Percentiles rank a stretch among this genome's conserved stretches.
Evolutionary conservation across 2,888 invertebrate species (phyloP).

Genomic region (Drosophila robusta): DNA sequence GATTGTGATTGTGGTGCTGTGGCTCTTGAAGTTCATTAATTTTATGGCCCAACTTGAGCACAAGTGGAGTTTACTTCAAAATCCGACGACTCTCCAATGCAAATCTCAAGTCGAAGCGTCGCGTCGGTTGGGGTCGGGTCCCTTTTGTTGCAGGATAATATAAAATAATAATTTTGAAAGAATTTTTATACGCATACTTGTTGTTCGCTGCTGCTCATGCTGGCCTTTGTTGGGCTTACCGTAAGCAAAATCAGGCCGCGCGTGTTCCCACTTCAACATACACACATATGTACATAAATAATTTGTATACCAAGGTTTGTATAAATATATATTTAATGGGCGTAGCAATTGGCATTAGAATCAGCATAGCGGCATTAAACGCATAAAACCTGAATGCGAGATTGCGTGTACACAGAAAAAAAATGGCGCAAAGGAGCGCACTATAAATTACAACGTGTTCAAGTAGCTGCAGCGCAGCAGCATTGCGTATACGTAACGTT

Average conservation of each 20-base stretch:
- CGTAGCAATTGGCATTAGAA: constrained; percentile 40
- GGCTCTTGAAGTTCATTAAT: constrained; percentile 70
- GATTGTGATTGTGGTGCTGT: not conserved
- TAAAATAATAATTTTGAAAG: constrained; percentile 48
- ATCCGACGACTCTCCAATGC: constrained; percentile 40
- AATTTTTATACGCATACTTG: constrained; percentile 55
- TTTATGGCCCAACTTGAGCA: constrained; percentile 63
- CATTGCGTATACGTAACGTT: constrained; percentile 59
- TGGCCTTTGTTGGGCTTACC: constrained; percentile 8
- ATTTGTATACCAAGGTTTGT: not conserved
- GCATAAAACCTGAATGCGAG: too few relatives aligned
- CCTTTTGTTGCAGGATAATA: constrained; percentile 61
- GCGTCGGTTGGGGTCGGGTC: constrained; percentile 1
- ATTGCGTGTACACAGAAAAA: too few relatives aligned
- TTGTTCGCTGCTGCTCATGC: constrained; percentile 26
- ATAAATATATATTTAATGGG: constrained; percentile 9
- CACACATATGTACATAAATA: constrained; percentile 4
- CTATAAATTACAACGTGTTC: constrained; percentile 60
- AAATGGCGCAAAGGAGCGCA: constrained; percentile 27
- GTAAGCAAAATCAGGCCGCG: constrained; percentile 24
- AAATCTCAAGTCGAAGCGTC: constrained; percentile 48
- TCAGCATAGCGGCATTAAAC: constrained; percentile 4
- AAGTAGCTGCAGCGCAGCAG: constrained; percentile 36
- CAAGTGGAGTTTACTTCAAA: constrained; percentile 44
- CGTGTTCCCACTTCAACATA: constrained; percentile 54